Percentiles rank a stretch among this genome's conserved stretches.
These are phyloP conservation scores for Eilema depressum DNA, from an alignment of 2,888 invertebrate species.

Conservation along the genomic window DNA sequence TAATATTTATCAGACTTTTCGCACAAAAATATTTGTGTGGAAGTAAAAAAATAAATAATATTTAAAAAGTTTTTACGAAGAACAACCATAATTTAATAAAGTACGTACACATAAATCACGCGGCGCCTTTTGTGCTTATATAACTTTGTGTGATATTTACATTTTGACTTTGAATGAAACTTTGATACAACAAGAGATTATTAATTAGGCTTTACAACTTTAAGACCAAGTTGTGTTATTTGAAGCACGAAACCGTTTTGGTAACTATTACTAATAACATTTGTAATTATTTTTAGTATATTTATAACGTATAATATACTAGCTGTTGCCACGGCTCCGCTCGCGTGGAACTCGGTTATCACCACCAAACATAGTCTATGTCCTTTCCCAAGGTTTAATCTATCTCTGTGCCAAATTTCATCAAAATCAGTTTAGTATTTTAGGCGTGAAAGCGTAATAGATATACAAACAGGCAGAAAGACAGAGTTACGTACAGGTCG, in stretches of 20 bases:
- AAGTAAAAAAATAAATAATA: neutral
- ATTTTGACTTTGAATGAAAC: conserved; percentile 11
- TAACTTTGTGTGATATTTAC: conserved; percentile 12
- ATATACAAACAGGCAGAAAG: no score
- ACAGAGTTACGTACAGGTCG: no score
- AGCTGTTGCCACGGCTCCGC: no score
- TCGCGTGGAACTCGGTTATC: no score
- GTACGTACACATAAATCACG: neutral
- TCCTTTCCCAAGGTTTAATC: no score
- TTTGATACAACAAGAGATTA: conserved; percentile 9
- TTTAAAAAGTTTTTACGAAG: neutral
- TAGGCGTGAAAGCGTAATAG: no score
- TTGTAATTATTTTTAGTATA: neutral
- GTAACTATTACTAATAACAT: neutral
- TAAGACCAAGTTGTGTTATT: neutral
- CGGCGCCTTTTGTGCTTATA: neutral
- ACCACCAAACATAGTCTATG: no score
- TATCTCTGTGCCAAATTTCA: no score
- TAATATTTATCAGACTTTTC: no score
- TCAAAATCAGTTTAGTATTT: no score
- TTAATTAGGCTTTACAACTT: conserved; percentile 3
- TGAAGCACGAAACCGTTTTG: neutral
- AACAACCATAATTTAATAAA: neutral
- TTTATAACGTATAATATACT: no score
- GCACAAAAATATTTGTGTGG: no score